Percentiles rank a stretch among this genome's conserved stretches.
These are phyloP conservation scores for Ondatra zibethicus DNA, from an alignment of 2,113 vertebrate genomes.

Conservation along the genomic window DNA sequence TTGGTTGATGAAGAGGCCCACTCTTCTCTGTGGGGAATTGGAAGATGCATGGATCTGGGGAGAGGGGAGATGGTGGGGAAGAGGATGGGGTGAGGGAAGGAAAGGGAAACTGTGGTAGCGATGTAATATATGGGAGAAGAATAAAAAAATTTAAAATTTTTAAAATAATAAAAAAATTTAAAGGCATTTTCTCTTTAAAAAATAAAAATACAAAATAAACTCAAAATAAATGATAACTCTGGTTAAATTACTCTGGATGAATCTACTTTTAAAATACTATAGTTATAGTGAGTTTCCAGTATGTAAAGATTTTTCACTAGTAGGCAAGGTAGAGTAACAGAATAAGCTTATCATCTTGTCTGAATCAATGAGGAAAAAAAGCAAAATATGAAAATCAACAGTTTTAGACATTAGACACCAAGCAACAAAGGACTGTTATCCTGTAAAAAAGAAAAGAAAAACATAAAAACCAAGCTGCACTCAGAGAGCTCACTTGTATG, in stretches of 20 bases:
- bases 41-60: not conserved
- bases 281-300: not conserved
- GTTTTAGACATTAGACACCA: slow-evolving; percentile 12
- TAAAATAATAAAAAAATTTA: not conserved
- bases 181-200: not conserved
- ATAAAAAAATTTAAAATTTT: not conserved
- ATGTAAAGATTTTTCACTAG: slow-evolving; percentile 8
- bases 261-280: not conserved
- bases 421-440: not conserved
- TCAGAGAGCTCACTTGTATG: not conserved
- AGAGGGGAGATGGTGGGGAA: not conserved
- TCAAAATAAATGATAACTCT: not conserved
- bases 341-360: slow-evolving; percentile 7
- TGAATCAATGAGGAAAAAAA: not conserved
- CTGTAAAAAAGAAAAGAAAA: not conserved
- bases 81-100: not conserved
- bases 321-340: not conserved
- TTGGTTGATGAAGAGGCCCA: not conserved
- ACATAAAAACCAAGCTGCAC: not conserved
- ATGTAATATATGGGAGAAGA: not conserved
- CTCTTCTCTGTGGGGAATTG: not conserved
- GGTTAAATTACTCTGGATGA: not conserved
- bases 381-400: not conserved
- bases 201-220: not conserved
- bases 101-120: not conserved